A percentile compares a stretch with the other conserved stretches of the same genome.
Conservation (phyloP, 2,113 vertebrate genomes). For the Halichoerus grypus region DNA sequence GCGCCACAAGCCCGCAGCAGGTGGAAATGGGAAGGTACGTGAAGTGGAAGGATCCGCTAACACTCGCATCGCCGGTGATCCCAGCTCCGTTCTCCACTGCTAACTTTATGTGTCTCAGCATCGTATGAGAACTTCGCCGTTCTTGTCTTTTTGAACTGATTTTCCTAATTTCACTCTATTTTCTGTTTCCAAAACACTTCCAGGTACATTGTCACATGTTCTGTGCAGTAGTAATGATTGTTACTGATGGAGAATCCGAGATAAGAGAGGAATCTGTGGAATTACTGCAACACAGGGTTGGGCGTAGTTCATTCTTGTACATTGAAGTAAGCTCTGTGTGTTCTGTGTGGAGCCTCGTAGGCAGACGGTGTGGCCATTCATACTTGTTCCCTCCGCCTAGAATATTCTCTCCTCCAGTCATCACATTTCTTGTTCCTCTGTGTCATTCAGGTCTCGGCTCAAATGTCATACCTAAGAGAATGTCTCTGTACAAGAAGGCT, state of each 20-base stretch:
- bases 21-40: not conserved
- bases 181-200: conserved; percentile 22
- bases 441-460: not conserved
- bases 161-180: not conserved
- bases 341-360: not conserved
- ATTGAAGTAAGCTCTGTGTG: not conserved
- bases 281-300: not conserved
- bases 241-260: not conserved
- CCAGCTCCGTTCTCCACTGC: not conserved
- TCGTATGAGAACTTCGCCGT: not conserved
- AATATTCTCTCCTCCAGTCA: not conserved
- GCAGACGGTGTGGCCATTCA: not conserved
- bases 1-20: not conserved
- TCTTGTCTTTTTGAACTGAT: not conserved
- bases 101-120: not conserved
- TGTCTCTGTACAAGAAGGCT: not conserved
- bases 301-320: not conserved
- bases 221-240: not conserved
- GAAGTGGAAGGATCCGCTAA: not conserved
- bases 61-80: not conserved
- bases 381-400: not conserved
- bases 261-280: conserved; percentile 14
- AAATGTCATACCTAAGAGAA: not conserved
- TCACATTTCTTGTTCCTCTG: conserved; percentile 9
- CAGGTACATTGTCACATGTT: not conserved